Evolutionary conservation across 2,797 vertebrate species (phyloP).

Genomic region (Trematomus bernacchii): DNA sequence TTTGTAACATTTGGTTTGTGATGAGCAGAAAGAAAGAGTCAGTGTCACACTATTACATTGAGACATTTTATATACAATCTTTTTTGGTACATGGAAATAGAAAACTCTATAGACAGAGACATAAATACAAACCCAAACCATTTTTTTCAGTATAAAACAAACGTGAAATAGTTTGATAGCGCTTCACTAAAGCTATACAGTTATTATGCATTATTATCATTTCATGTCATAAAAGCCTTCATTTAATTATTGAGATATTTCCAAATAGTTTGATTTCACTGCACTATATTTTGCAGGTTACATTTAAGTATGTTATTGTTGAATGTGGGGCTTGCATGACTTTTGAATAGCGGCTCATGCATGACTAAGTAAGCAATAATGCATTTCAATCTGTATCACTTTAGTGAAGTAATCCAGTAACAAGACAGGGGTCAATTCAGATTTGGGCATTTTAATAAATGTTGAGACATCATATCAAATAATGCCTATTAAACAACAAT

Average conservation of each 20-base stretch:
- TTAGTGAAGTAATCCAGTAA: constrained; percentile 62
- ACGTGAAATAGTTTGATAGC: constrained; percentile 62
- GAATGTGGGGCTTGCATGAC: neutral
- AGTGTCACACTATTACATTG: constrained; percentile 61
- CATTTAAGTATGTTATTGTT: constrained; percentile 16
- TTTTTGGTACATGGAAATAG: constrained; percentile 82
- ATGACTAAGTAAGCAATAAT: constrained; percentile 17
- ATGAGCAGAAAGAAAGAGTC: constrained; percentile 38
- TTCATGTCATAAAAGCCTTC: constrained; percentile 10
- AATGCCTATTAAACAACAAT: constrained; percentile 33
- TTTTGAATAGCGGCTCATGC: neutral
- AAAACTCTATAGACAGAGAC: constrained; percentile 81
- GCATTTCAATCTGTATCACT: constrained; percentile 57
- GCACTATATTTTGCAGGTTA: constrained; percentile 9
- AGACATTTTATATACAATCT: constrained; percentile 78
- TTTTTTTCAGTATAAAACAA: constrained; percentile 80
- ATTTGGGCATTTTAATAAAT: constrained; percentile 35
- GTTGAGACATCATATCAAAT: constrained; percentile 40
- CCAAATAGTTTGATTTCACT: constrained; percentile 4
- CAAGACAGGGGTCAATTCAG: constrained; percentile 68
- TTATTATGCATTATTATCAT: constrained; percentile 44
- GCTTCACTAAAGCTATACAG: constrained; percentile 64
- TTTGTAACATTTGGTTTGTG: neutral
- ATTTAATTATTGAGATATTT: constrained; percentile 23
- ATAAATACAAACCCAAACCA: constrained; percentile 85